Base-by-base conservation (phyloP, 2,113 vertebrate species). In the Podiceps cristatus region DNA sequence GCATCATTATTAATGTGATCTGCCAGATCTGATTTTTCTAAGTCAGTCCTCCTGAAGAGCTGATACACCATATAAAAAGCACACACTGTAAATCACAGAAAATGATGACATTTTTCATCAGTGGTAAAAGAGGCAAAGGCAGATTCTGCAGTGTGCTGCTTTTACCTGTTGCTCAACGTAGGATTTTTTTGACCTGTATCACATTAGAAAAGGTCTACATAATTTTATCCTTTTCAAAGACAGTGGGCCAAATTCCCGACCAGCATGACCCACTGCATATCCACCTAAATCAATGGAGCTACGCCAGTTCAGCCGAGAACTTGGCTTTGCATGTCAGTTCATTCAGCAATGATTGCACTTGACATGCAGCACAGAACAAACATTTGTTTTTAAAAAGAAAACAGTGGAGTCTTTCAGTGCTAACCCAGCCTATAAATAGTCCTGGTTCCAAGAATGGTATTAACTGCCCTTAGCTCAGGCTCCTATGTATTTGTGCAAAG, bases 1-100 rank as follows among this genome's bases (percentile, higher is more conserved):
- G 96, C 92, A 96, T 93, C 95, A 88, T 97, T 97, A 97, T 96
- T 97, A 97, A 96, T 95, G 81, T 59, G 90, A 96, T 87, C 90
- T 96, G 96, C 92, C 97, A 97, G 96, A 95, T 64, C 94, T 90
- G 86, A 96, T 97, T 84, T 69, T 93, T 93, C 9, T 88, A 88
- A 94, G 66, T 59, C 75, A 71, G 66, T 97, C 96, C 45, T 96
- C 88, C 84, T 62, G 85, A 96, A 95, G 71, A 67, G 90, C 45
- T 89, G 96, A 89, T 96, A 91, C 2, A 88, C 47, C 45, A 67
- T 66, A 59, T n/a, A 72, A 93, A 97, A 97, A 93, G 79, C 58
- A 87, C 94, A 92, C 71, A 81, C 12, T 92, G 89, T 88, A 98
- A 97, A 97, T 97, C 96, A 96, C 45, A 85, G 83, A 87, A 92